Evolutionary conservation across 2,113 vertebrate genomes (phyloP).

Genomic region (Xiphophorus maculatus): DNA sequence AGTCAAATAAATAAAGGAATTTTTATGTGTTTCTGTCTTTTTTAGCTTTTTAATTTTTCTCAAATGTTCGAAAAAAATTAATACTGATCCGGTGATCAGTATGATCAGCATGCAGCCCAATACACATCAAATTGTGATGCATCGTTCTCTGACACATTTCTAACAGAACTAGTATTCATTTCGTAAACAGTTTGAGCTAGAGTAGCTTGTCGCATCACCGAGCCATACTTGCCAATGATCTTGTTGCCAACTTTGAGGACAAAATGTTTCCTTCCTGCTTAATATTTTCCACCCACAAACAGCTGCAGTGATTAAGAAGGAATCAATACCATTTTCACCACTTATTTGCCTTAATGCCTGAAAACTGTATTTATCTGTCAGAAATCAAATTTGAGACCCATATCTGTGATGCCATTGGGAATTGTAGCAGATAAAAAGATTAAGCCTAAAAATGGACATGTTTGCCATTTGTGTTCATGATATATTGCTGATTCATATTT

Average conservation of each 20-base stretch:
- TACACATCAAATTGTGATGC: neutral
- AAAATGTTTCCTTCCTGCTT: neutral
- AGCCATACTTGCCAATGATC: neutral
- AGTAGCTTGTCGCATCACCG: neutral
- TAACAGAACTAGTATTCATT: neutral
- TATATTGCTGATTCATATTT: neutral
- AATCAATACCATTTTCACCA: too few species aligned
- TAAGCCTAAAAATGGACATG: neutral
- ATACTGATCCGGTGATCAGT: neutral
- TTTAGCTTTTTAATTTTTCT: neutral
- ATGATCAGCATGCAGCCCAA: neutral
- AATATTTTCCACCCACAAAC: too few species aligned
- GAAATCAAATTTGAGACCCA: too few species aligned
- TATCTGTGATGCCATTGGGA: too few species aligned
- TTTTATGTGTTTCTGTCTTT: neutral
- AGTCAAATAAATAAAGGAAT: neutral
- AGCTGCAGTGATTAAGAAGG: too few species aligned
- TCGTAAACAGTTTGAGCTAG: neutral
- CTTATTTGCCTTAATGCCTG: too few species aligned
- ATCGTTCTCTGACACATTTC: neutral
- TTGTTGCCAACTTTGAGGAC: neutral
- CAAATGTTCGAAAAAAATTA: neutral
- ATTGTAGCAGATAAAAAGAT: neutral
- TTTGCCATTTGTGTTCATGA: slow-evolving; percentile 3
- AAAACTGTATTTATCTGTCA: too few species aligned